These are phyloP conservation scores for Drosophila putrida DNA, from an alignment of 2,888 invertebrate genomes.

Conservation along the genomic window DNA sequence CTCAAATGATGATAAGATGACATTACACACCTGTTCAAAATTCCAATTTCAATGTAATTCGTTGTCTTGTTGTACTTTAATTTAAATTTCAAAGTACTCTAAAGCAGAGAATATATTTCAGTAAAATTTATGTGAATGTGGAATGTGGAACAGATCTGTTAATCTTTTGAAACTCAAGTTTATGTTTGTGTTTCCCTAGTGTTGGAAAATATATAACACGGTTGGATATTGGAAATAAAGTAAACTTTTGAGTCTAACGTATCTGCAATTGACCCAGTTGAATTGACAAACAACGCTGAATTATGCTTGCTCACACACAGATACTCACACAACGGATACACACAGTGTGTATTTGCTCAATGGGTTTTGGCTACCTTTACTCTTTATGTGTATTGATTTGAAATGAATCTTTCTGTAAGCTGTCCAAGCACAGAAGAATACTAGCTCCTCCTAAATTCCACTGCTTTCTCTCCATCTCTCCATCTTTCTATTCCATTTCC, in stretches of 20 bases:
- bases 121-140: neutral
- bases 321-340: slow-evolving; percentile 8
- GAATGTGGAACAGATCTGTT: neutral
- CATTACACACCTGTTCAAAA: slow-evolving; percentile 3
- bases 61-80: neutral
- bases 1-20: neutral
- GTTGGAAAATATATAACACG: slow-evolving; percentile 49
- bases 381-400: slow-evolving; percentile 79
- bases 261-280: slow-evolving; percentile 56
- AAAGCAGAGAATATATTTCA: neutral
- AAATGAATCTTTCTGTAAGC: slow-evolving; percentile 77
- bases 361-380: slow-evolving; percentile 60
- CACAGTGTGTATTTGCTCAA: slow-evolving; percentile 46
- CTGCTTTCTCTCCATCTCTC: neutral
- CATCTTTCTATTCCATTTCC: neutral
- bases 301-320: slow-evolving; percentile 33
- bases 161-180: slow-evolving; percentile 8
- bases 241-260: slow-evolving; percentile 33
- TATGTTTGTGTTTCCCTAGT: neutral
- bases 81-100: neutral
- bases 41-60: neutral
- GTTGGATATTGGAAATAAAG: slow-evolving; percentile 50
- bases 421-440: slow-evolving; percentile 39
- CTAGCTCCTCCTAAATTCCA: slow-evolving; percentile 12
- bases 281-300: slow-evolving; percentile 58